A percentile compares a stretch with the other conserved stretches of the same genome.
phyloP scores from a whole-genome alignment of 2,888 invertebrate species.

The Cosmia trapezina region DNA sequence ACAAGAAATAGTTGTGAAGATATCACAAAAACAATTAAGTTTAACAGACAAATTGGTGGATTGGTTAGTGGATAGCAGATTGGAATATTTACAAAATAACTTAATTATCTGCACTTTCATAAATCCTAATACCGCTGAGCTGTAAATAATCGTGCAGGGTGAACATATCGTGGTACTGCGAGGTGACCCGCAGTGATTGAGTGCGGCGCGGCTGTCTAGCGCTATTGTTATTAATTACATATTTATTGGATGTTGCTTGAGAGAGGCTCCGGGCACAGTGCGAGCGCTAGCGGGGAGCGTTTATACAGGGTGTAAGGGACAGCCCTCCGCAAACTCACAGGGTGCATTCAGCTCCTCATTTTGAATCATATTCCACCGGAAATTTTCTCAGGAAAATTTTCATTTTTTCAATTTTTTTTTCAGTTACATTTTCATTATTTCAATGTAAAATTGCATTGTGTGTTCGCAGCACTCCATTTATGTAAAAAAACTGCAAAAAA shows the following conservation, averaged over 20 bases:
- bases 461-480: no score
- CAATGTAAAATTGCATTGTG: no score
- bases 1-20: neutral
- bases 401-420: no score
- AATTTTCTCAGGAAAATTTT: no score
- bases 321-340: no score
- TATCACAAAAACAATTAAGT: neutral
- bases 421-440: no score
- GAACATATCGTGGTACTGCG: conserved; percentile 30
- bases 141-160: conserved; percentile 14
- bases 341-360: no score
- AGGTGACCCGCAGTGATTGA: conserved; percentile 63
- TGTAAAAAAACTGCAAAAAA: no score
- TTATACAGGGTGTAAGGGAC: no score
- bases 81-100: neutral
- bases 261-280: neutral
- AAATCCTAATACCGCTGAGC: conserved; percentile 41
- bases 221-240: conserved; percentile 60
- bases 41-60: neutral
- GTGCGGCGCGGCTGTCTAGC: conserved; percentile 44
- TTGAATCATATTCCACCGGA: no score
- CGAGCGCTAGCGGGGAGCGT: no score
- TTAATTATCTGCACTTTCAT: conserved; percentile 38
- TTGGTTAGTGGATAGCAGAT: neutral
- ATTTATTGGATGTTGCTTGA: conserved; percentile 57